Evolutionary conservation across 2,113 vertebrate species (phyloP).

Genomic region (Bufo bufo): DNA sequence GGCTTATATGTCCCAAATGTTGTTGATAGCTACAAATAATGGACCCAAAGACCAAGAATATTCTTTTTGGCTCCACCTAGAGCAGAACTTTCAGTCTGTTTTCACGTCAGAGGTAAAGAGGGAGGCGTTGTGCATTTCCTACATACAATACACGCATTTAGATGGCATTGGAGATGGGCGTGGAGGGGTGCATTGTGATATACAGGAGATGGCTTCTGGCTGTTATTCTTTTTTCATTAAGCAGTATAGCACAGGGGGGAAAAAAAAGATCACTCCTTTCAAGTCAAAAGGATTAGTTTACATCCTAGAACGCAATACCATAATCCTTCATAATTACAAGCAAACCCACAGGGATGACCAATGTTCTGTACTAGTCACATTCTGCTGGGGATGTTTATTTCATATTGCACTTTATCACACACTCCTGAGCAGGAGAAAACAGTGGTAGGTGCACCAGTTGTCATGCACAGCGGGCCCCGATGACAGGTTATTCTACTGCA

Average conservation of each 20-base stretch:
- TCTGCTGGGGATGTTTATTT: constrained; percentile 21
- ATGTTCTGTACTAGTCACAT: constrained; percentile 4
- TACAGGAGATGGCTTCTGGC: background rate
- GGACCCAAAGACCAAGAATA: background rate
- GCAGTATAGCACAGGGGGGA: constrained; percentile 20
- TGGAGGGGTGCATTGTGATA: background rate
- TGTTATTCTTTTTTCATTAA: constrained; percentile 31
- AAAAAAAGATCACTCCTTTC: constrained; percentile 42
- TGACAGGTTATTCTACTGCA: background rate
- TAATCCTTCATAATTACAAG: constrained; percentile 47
- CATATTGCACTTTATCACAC: background rate
- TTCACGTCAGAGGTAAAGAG: background rate
- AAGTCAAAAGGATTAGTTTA: constrained; percentile 48
- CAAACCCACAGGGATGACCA: constrained; percentile 23
- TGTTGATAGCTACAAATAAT: too few species aligned
- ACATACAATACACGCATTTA: background rate
- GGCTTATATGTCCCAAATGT: too few species aligned
- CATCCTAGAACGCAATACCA: constrained; percentile 43
- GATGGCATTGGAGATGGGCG: background rate
- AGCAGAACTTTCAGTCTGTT: background rate
- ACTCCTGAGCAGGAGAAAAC: background rate
- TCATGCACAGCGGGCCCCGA: background rate
- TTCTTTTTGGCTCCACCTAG: background rate
- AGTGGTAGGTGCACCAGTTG: background rate
- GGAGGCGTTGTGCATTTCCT: background rate